Percentiles rank a stretch among this genome's conserved stretches.
phyloP scores from a whole-genome alignment of 1,140 invertebrate genomes.

The Brachionus koreanus region DNA sequence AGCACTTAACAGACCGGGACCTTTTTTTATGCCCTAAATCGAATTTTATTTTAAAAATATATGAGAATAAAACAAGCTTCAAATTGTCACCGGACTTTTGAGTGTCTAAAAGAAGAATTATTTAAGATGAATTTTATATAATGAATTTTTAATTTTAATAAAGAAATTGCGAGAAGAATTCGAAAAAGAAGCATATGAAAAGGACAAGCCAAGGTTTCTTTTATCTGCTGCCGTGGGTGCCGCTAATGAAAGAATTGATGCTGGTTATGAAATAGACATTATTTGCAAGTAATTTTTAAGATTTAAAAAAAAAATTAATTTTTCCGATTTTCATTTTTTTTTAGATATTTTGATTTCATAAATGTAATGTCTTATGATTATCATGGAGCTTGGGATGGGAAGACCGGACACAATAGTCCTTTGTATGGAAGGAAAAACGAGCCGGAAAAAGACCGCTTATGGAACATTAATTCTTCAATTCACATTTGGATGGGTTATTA shows the following conservation, averaged over 20 bases:
- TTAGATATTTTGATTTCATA: slow-evolving; percentile 84
- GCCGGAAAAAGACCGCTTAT: slow-evolving; percentile 45
- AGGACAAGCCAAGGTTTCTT: slow-evolving; percentile 14
- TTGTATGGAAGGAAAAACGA: slow-evolving; percentile 50
- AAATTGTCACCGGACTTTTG: too few species aligned
- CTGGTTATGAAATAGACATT: slow-evolving; percentile 82
- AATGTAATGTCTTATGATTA: slow-evolving; percentile 85
- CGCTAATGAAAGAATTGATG: slow-evolving; percentile 81
- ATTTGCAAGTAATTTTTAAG: slow-evolving; percentile 68
- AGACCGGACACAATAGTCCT: slow-evolving; percentile 64
- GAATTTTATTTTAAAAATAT: too few species aligned
- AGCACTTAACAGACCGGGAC: too few species aligned
- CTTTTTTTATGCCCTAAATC: too few species aligned
- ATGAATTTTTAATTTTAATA: background rate
- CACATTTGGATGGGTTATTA: slow-evolving; percentile 43
- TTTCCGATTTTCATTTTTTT: background rate
- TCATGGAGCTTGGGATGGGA: slow-evolving; percentile 79
- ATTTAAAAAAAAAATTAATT: background rate
- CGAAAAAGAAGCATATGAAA: slow-evolving; percentile 43
- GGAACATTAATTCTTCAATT: slow-evolving; percentile 44
- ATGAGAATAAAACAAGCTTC: too few species aligned
- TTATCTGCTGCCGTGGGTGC: slow-evolving; percentile 62
- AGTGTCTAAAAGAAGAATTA: too few species aligned
- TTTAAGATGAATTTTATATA: too few species aligned
- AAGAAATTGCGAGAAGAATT: slow-evolving; percentile 44